Evolutionary conservation across 2,888 invertebrate genomes (phyloP).

Genomic region (Andrena minutula): DNA sequence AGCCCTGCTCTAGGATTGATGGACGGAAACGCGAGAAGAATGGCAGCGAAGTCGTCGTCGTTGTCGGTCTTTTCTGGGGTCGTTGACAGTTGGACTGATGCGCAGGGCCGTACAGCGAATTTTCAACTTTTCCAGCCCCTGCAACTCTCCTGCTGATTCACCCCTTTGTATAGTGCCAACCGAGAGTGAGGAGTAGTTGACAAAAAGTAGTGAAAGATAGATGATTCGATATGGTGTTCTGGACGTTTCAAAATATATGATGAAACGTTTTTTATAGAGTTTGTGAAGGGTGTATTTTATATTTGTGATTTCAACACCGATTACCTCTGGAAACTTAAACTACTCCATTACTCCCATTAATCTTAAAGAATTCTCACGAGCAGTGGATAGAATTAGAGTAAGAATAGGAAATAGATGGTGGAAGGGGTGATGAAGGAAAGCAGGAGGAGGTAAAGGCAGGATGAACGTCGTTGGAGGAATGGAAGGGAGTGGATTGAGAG

Average conservation of each 20-base stretch:
- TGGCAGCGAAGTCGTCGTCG: constrained; percentile 61
- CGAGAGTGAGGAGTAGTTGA: neutral
- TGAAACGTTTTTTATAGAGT: no score
- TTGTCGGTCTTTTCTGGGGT: constrained; percentile 54
- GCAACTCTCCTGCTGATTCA: neutral
- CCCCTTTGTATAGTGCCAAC: neutral
- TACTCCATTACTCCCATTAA: no score
- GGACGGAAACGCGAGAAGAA: constrained; percentile 71
- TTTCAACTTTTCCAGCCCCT: constrained; percentile 27
- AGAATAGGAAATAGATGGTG: no score
- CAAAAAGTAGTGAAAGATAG: no score
- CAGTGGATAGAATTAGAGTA: no score
- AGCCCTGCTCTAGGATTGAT: constrained; percentile 63
- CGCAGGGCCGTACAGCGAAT: constrained; percentile 50
- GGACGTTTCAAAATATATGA: no score
- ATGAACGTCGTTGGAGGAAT: neutral
- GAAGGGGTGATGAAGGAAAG: neutral
- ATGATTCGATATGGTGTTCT: no score
- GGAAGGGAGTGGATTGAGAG: neutral
- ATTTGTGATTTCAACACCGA: no score
- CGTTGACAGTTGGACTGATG: constrained; percentile 65
- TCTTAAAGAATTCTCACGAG: neutral
- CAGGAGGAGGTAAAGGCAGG: neutral
- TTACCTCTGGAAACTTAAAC: no score
- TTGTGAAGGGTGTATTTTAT: no score